Conservation (phyloP, 2,797 vertebrate genomes). For the Florisuga fusca region DNA sequence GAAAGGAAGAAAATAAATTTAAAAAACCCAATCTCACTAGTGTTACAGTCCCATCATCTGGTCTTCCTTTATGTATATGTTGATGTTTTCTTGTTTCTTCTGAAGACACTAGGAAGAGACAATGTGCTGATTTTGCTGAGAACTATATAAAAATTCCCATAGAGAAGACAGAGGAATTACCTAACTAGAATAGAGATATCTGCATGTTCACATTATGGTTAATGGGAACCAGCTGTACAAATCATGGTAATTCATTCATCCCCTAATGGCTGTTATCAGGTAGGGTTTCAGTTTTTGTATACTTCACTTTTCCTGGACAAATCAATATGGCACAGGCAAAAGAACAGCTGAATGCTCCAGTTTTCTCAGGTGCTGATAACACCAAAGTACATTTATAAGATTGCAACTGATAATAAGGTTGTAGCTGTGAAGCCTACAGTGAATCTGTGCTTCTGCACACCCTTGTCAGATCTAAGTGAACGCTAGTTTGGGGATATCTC, state of each 20-base stretch:
- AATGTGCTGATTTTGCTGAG: neutral
- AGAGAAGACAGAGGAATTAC: neutral
- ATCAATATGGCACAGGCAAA: fast-evolving
- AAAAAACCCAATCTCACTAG: neutral
- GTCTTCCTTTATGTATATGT: neutral
- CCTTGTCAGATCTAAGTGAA: neutral
- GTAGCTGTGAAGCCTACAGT: neutral
- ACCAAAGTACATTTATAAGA: neutral
- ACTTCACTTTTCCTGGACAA: neutral
- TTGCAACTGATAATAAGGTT: neutral
- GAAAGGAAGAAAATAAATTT: neutral
- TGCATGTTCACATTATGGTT: neutral
- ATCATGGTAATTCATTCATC: neutral
- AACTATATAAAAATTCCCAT: neutral
- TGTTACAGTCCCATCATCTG: neutral
- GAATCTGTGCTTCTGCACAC: neutral
- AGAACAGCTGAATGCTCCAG: neutral
- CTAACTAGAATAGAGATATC: neutral
- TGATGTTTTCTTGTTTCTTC: neutral
- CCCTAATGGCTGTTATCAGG: neutral
- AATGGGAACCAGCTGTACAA: neutral
- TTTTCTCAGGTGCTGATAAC: neutral
- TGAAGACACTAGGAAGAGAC: neutral
- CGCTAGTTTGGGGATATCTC: neutral
- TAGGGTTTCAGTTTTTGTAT: neutral